Evolutionary conservation across 2,113 vertebrate species (phyloP), one percentile per base, ranked within the genome.

Genomic region (Dromaius novaehollandiae): DNA sequence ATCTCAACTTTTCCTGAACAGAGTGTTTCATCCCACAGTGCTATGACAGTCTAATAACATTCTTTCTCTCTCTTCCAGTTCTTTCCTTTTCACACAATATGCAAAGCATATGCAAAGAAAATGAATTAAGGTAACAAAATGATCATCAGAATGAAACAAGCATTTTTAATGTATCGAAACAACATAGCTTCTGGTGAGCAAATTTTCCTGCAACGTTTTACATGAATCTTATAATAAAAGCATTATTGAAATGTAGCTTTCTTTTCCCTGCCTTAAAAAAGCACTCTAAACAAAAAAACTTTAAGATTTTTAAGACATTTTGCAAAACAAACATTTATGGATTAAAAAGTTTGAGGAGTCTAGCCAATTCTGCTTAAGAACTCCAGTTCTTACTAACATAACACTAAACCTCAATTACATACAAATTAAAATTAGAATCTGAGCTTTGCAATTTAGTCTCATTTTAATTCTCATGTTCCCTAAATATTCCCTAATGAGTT

Each of bases 401-500:
- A 70, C 83, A 40, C 11, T 58, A 75, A 91, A 70, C 32, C 22
- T 91, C 17, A 0, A 44, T 48, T 74, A 56, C 60, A 38, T 87
- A 61, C 32, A 66, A 53, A 66, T 61, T 70, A 87, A 91, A 94
- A 89, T 77, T 63, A 84, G 26, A 87, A 78, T 30, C 28, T 84
- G 16, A 87, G 11, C 25, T 81, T 87, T 86, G 32, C 4, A 84
- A 38, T 77, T 86, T 22, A 51, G 73, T 69, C 28, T 86, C 21
- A 82, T 80, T 86, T 95, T 80, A 64, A 88, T 86, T 92, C 21
- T 86, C n/a, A 7, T 30, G 4, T 60, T 50, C 36, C 56, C 36
- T 90, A 88, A 82, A 63, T 90, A 90, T 69, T 88, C 71, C 69
- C 53, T 94, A 73, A 69, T 34, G 19, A 69, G 71, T 94, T 86